A percentile compares a stretch with the other conserved stretches of the same genome.
These are phyloP conservation scores for Gymnarchus niloticus DNA, from an alignment of 2,113 vertebrate genomes.

Conservation along the genomic window DNA sequence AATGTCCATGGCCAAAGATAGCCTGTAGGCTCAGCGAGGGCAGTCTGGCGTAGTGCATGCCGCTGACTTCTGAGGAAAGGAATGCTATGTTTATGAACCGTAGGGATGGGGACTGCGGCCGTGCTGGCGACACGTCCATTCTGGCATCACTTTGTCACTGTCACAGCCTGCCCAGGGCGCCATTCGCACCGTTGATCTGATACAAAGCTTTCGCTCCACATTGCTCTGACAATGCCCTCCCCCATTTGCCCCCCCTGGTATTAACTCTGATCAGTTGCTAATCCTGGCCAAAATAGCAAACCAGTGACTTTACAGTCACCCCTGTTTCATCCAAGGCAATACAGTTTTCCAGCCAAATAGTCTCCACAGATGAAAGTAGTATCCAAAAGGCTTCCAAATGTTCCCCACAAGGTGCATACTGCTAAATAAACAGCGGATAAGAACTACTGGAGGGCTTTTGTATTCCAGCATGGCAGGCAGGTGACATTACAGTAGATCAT, in stretches of 20 bases:
- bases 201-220: not conserved
- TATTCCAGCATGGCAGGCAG: not conserved
- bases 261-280: slow-evolving; percentile 6
- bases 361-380: not conserved
- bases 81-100: slow-evolving; percentile 41
- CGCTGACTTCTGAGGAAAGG: slow-evolving; percentile 50
- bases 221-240: not conserved
- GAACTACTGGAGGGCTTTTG: not conserved
- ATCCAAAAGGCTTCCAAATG: not conserved
- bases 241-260: not conserved
- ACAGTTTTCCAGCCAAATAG: not conserved
- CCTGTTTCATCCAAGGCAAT: not conserved
- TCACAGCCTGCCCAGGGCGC: slow-evolving; percentile 19
- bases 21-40: slow-evolving; percentile 45
- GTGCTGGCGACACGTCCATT: slow-evolving; percentile 36
- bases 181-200: not conserved
- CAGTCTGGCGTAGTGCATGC: slow-evolving; percentile 45
- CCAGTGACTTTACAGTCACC: not conserved
- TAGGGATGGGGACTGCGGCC: slow-evolving; percentile 34
- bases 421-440: not conserved
- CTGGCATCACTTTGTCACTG: slow-evolving; percentile 46
- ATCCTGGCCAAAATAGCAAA: slow-evolving; percentile 7
- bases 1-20: slow-evolving; percentile 57
- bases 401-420: not conserved
- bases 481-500: not conserved